Evolutionary conservation across 2,113 vertebrate species (phyloP).

Genomic region (Coreoperca whiteheadi): DNA sequence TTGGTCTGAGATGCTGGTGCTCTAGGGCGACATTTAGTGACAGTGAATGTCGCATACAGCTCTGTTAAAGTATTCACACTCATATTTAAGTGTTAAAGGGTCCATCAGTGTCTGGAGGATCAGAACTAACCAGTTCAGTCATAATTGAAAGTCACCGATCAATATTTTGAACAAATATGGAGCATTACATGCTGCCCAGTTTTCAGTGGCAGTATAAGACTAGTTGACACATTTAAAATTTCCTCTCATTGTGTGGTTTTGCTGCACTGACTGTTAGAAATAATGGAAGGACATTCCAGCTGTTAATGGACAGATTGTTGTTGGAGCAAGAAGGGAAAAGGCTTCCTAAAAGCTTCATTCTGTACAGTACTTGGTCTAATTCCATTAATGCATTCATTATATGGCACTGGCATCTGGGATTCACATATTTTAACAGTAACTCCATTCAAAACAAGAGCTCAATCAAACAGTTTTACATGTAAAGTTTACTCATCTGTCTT

Average conservation of each 20-base stretch:
- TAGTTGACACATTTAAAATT: neutral
- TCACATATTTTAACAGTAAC: neutral
- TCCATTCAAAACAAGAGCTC: neutral
- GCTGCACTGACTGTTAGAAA: neutral
- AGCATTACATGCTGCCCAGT: neutral
- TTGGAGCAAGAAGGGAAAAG: neutral
- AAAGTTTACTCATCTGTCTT: neutral
- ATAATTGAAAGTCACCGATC: neutral
- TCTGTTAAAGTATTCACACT: too few relatives aligned
- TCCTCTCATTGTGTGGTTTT: neutral
- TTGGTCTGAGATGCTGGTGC: too few relatives aligned
- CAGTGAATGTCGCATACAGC: too few relatives aligned
- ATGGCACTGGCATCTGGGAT: neutral
- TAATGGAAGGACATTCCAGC: neutral
- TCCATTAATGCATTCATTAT: neutral
- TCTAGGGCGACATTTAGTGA: too few relatives aligned
- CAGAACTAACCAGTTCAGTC: neutral
- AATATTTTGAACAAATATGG: neutral
- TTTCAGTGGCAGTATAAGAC: neutral
- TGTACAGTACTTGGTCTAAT: neutral
- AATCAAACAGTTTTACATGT: neutral
- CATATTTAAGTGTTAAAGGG: neutral
- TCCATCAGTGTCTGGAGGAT: neutral
- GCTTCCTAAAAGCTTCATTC: neutral
- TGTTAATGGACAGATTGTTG: conserved; percentile 12